Evolutionary conservation across 2,888 invertebrate species (phyloP), one percentile per base, ranked within the genome.

Genomic region (Microchrysa polita): DNA sequence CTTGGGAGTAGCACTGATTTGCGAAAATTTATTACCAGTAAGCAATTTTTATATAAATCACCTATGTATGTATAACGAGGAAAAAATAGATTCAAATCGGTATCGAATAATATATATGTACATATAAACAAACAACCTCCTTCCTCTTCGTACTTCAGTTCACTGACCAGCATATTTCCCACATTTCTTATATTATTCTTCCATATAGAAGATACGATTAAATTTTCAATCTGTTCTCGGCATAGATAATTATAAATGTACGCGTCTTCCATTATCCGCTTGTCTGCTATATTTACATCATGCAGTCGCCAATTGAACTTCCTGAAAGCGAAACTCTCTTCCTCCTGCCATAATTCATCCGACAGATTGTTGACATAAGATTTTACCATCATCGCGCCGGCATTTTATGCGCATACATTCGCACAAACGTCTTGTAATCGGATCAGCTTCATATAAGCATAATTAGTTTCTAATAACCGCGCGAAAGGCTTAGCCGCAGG

Each of bases 391-490:
- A 12, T 48, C 12, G 42, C 42, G 14, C 10, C 48, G 48, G 16
- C 27, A 34, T 34, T n/a, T n/a, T n/a, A 48, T 48, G 12, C 12
- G 48, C 48, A 12, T 48, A 12, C 48, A n/a, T 48, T 12, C 7
- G 48, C 48, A 12, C 2, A n/a, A n/a, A n/a, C 2, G 48, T 27
- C 12, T 7, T 59, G 59, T 59, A 59, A 59, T 59, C 59, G 59
- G 27, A 59, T 59, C 59, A 59, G 59, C 27, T 9, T n/a, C n/a
- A n/a, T n/a, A 34, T 34, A 34, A 5, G 59, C n/a, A 27, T 59
- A 23, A 59, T 59, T 59, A 59, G 23, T 59, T 59, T 27, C 27
- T 27, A 59, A 59, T 1, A 57, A 59, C 12, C 5, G 10, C 27
- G 14, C 22, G n/a, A 5, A 1, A 12, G 59, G 27, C 27, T 59